Percentiles rank a stretch among this genome's conserved stretches.
phyloP scores from a whole-genome alignment of 37 sponge, comb jelly and placozoan genomes.

The Haliclona indistincta region DNA sequence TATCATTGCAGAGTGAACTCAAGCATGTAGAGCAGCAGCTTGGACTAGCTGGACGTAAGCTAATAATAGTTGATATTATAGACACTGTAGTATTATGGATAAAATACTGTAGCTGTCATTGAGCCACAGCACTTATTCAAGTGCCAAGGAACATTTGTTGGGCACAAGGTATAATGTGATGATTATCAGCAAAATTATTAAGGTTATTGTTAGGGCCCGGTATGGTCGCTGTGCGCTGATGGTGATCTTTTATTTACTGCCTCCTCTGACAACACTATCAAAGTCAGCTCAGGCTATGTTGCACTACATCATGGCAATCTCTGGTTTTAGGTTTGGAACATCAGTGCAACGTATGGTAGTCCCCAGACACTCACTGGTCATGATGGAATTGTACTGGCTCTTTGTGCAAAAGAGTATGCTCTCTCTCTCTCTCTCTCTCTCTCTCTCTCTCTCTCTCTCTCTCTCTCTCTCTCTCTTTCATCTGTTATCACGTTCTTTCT shows the following conservation, averaged over 20 bases:
- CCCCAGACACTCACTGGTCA: conserved; percentile 81
- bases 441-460: not conserved
- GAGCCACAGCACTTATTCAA: conserved; percentile 79
- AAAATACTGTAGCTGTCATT: conserved; percentile 21
- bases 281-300: conserved; percentile 44
- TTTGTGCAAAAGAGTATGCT: conserved; percentile 66
- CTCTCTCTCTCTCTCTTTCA: not conserved
- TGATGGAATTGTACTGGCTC: conserved; percentile 84
- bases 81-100: not conserved
- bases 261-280: conserved; percentile 91
- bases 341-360: conserved; percentile 59
- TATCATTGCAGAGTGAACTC: conserved; percentile 22
- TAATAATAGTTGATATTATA: not conserved
- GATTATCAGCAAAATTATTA: not conserved
- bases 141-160: conserved; percentile 96
- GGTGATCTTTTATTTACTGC: conserved; percentile 86
- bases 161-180: conserved; percentile 74
- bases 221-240: conserved; percentile 73
- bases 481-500: not conserved
- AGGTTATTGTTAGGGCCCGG: conserved; percentile 66
- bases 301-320: not conserved
- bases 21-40: conserved; percentile 50
- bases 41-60: conserved; percentile 46
- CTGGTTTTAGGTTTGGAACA: conserved; percentile 83
- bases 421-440: not conserved